These are phyloP conservation scores for Omphaloscelis lunosa DNA, from an alignment of 2,888 invertebrate genomes.

Conservation along the genomic window DNA sequence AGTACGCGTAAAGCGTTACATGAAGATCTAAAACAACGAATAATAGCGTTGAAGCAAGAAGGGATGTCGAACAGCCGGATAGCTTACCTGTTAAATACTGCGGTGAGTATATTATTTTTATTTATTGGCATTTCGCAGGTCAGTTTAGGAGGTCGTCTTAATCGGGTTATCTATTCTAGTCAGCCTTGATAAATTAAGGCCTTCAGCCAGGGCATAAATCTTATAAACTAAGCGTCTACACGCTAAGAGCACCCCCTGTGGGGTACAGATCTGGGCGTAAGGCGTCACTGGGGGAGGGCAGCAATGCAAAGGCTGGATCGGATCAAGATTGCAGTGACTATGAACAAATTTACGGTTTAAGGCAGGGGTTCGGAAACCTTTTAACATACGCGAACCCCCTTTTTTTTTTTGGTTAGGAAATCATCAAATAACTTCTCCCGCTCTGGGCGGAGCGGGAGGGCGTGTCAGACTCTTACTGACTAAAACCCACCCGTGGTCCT, in stretches of 20 bases:
- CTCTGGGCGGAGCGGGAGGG: no score
- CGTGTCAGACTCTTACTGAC: no score
- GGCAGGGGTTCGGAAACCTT: no score
- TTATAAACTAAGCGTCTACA: neutral
- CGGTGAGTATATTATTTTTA: slow-evolving; percentile 19
- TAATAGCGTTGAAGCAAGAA: slow-evolving; percentile 30
- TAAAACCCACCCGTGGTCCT: no score
- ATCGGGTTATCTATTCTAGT: no score
- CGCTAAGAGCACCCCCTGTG: neutral
- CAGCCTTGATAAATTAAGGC: no score
- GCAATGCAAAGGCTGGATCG: neutral
- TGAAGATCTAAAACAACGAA: slow-evolving; percentile 35
- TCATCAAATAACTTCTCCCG: no score
- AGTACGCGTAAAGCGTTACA: slow-evolving; percentile 22
- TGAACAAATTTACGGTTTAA: no score
- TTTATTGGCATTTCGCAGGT: neutral
- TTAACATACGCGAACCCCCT: no score
- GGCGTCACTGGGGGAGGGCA: neutral
- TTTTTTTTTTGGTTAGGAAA: no score
- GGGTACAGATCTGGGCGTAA: neutral
- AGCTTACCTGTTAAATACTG: slow-evolving; percentile 32
- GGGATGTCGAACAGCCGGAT: slow-evolving; percentile 27
- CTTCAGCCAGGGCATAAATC: neutral
- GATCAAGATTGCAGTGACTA: neutral
- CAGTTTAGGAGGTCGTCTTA: neutral